phyloP scores from a whole-genome alignment of 2,797 vertebrate genomes.

The Esox masquinongy region DNA sequence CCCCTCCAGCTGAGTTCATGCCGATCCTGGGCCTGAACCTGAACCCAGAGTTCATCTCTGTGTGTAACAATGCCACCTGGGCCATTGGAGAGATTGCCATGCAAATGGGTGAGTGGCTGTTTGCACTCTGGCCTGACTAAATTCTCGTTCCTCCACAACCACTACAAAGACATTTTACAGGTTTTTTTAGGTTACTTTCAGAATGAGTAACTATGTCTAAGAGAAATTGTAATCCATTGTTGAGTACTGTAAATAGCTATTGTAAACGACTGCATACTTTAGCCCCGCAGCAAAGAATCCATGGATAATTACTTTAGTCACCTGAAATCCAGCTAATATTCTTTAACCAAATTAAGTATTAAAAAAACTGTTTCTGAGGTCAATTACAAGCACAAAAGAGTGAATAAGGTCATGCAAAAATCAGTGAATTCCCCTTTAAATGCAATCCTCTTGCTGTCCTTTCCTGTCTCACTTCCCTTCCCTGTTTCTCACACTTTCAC shows the following conservation, averaged over 20 bases:
- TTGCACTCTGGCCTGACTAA: background rate
- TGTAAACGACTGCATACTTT: no score
- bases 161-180: background rate
- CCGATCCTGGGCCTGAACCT: conserved; percentile 93
- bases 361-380: no score
- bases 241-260: no score
- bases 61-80: conserved; percentile 97
- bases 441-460: background rate
- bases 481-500: background rate
- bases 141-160: background rate
- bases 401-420: no score
- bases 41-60: conserved; percentile 95
- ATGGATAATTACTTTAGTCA: no score
- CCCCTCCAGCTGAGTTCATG: conserved; percentile 89
- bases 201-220: no score
- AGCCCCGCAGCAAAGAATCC: no score
- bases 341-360: no score
- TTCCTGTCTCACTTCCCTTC: background rate
- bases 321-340: no score
- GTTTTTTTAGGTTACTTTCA: no score
- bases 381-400: no score
- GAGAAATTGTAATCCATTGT: no score
- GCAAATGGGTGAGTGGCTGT: conserved; percentile 87
- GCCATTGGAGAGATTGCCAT: conserved; percentile 97
- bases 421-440: background rate